Conservation (phyloP, 1,140 invertebrate genomes). For the Neuroterus valhalla region DNA sequence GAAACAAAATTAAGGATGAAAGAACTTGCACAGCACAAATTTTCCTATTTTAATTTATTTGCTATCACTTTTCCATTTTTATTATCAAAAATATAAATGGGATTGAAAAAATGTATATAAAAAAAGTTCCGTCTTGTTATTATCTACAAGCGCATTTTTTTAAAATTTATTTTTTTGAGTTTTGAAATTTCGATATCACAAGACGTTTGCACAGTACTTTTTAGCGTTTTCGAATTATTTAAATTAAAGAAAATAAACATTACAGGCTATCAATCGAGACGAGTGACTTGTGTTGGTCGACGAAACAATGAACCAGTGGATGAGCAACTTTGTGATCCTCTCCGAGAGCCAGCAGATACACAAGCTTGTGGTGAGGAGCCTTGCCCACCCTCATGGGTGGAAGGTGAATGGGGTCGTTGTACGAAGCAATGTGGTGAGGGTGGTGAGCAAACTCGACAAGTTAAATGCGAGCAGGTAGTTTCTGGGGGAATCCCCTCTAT, state of each 20-base stretch:
- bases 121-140: too few species aligned
- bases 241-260: constrained; percentile 31
- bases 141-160: too few species aligned
- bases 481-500: constrained; percentile 79
- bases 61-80: too few species aligned
- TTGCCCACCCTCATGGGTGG: constrained; percentile 90
- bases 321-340: constrained; percentile 85
- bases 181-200: too few species aligned
- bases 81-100: too few species aligned
- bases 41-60: too few species aligned
- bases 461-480: constrained; percentile 87
- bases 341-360: constrained; percentile 80
- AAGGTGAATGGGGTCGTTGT: constrained; percentile 89
- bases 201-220: too few species aligned
- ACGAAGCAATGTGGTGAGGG: constrained; percentile 86
- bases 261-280: constrained; percentile 83
- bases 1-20: too few species aligned
- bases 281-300: constrained; percentile 83
- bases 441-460: constrained; percentile 81
- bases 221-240: constrained; percentile 16
- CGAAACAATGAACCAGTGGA: constrained; percentile 82
- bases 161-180: too few species aligned
- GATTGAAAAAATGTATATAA: too few species aligned
- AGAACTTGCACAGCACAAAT: too few species aligned
- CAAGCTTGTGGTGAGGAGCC: constrained; percentile 84